Conservation (phyloP, 2,113 vertebrate genomes). For the Coregonus clupeaformis region DNA sequence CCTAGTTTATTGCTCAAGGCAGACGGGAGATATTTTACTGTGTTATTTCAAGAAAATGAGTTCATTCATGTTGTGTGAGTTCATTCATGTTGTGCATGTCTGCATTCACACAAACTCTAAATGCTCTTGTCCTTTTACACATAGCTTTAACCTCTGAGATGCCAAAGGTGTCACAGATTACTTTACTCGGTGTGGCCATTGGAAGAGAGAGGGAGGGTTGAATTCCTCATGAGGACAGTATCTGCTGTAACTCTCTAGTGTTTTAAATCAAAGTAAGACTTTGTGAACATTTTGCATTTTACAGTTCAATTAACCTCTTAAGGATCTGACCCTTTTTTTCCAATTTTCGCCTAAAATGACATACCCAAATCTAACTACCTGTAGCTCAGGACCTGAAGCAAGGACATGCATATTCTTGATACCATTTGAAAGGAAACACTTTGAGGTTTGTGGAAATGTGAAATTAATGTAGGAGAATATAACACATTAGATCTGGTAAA, state of each 20-base stretch:
- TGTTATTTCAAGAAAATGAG: constrained; percentile 42
- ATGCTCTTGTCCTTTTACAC: constrained; percentile 61
- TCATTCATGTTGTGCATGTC: constrained; percentile 36
- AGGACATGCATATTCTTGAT: too few species aligned
- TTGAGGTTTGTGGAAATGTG: too few species aligned
- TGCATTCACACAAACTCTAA: constrained; percentile 43
- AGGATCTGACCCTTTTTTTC: too few species aligned
- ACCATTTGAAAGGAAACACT: too few species aligned
- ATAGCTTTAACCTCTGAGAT: constrained; percentile 41
- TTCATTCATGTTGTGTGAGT: constrained; percentile 37
- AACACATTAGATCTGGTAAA: too few species aligned
- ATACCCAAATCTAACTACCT: too few species aligned
- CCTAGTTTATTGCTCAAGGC: constrained; percentile 32
- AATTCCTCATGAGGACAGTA: constrained; percentile 30
- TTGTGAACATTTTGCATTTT: too few species aligned
- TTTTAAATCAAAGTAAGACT: neutral
- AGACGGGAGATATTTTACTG: constrained; percentile 29
- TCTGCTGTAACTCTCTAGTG: neutral
- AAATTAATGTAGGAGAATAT: too few species aligned
- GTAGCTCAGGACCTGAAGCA: too few species aligned
- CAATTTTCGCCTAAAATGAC: too few species aligned
- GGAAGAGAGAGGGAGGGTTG: constrained; percentile 7
- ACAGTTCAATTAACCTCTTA: too few species aligned
- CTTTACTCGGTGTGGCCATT: constrained; percentile 35
- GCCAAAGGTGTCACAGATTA: constrained; percentile 48